phyloP scores from a whole-genome alignment of 2,113 vertebrate species.

The Smithornis capensis region DNA sequence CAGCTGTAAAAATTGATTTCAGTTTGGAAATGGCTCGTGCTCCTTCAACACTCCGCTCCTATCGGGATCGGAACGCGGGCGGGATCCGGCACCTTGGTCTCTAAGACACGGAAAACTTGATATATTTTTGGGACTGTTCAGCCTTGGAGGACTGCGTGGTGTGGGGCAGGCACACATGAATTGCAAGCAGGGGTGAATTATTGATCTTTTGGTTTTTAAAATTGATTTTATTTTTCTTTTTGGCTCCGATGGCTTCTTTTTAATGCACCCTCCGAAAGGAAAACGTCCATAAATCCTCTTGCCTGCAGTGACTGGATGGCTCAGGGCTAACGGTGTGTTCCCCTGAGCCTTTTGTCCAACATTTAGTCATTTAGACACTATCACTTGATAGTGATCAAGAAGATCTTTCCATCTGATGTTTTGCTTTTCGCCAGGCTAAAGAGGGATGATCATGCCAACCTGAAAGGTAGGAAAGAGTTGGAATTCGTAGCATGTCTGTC shows the following conservation, averaged over 20 bases:
- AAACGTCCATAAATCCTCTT: not conserved
- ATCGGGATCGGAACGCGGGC: not conserved
- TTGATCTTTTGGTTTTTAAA: no score
- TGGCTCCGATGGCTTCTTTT: not conserved
- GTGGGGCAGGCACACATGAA: not conserved
- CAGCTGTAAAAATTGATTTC: constrained; percentile 64
- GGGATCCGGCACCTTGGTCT: not conserved
- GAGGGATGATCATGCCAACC: constrained; percentile 42
- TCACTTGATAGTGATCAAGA: not conserved
- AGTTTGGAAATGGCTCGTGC: constrained; percentile 67
- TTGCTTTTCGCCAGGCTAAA: not conserved
- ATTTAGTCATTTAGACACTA: not conserved
- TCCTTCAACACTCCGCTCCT: not conserved
- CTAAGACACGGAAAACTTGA: not conserved
- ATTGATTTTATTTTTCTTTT: not conserved
- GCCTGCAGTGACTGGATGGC: not conserved
- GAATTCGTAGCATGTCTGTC: not conserved
- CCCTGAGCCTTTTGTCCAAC: not conserved
- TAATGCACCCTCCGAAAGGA: not conserved
- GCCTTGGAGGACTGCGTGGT: not conserved
- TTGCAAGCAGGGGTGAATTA: not conserved
- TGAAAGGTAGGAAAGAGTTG: constrained; percentile 50
- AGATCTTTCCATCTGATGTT: not conserved
- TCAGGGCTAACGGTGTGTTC: not conserved
- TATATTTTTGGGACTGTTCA: not conserved